phyloP scores from a whole-genome alignment of 1,140 invertebrate species.

The Philopotamus ludificatus region DNA sequence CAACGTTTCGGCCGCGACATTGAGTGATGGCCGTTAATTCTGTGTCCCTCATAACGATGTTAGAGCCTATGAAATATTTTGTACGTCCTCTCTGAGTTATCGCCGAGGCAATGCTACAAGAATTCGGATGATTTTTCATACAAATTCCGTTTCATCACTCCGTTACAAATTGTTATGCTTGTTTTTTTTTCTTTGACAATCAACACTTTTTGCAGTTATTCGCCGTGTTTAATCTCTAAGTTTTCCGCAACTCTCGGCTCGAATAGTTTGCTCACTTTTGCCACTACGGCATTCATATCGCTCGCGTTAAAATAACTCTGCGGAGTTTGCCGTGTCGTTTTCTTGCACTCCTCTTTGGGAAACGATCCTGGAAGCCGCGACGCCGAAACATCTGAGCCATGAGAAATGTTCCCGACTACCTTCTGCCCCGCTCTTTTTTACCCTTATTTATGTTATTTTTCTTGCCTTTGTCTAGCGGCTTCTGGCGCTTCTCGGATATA shows the following conservation, averaged over 20 bases:
- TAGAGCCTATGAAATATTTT: slow-evolving; percentile 35
- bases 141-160: too few species aligned
- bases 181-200: too few species aligned
- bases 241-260: too few species aligned
- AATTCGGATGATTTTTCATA: too few species aligned
- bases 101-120: too few species aligned
- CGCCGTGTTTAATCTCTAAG: too few species aligned
- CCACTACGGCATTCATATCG: slow-evolving; percentile 1
- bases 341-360: slow-evolving; percentile 3
- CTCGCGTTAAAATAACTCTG: slow-evolving; percentile 14
- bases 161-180: too few species aligned
- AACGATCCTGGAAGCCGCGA: slow-evolving; percentile 5
- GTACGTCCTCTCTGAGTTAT: slow-evolving; percentile 35
- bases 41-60: slow-evolving; percentile 28
- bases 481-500: too few species aligned
- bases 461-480: slow-evolving; percentile 26
- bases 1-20: slow-evolving; percentile 5
- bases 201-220: too few species aligned
- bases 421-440: slow-evolving; percentile 5
- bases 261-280: too few species aligned
- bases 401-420: slow-evolving; percentile 30
- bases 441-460: slow-evolving; percentile 37
- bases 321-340: slow-evolving; percentile 12
- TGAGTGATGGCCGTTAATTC: slow-evolving; percentile 17
- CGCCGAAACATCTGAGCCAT: slow-evolving; percentile 39